Base-by-base conservation (phyloP, 1,140 invertebrate species). In the Brachionus plicatilis region DNA sequence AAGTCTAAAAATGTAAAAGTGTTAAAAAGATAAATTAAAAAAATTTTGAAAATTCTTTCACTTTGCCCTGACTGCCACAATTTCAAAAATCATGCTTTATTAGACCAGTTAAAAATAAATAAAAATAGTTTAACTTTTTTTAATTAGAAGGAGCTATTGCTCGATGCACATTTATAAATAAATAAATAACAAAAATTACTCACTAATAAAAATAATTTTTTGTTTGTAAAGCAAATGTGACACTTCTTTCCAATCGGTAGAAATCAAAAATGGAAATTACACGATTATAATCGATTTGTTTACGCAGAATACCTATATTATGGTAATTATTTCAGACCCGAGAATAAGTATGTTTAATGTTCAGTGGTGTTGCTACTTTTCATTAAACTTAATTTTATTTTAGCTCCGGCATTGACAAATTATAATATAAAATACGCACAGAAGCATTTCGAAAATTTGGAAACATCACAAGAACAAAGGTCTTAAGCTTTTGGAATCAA, bases 201-300 rank as follows among this genome's bases (percentile, higher is more conserved):
- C 5, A 37, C 33, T 37, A 37, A 6, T 37, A 37, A 37, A 37
- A 37, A 37, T 7, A 37, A 33, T 2, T 47, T 76, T 47, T 76
- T n/a, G 0, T 9, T 50, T 50, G 27, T 47, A 6, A 91, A 91
- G 93, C 86, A 99, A 99, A 91, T 91, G 99, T 68, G 97, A 96
- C 0, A 96, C 97, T 8, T 96, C 98, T 87, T 99, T 99, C 90
- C 95, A 98, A 88, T 96, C 95, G 87, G 99, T 99, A 94, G 96
- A 99, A 92, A 65, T 85, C 66, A 92, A 95, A 85, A 99, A 99
- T 90, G 95, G 94, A 29, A 94, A 94, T 83, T 99, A 99, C 91
- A 95, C 97, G 9, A 95, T 96, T 14, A 99, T 98, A 90, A 99
- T 99, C 86, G 97, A 99, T 89, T 93, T 95, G 60, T 99, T 99